Evolutionary conservation across 2,797 vertebrate species (phyloP).

Genomic region (Huso huso): DNA sequence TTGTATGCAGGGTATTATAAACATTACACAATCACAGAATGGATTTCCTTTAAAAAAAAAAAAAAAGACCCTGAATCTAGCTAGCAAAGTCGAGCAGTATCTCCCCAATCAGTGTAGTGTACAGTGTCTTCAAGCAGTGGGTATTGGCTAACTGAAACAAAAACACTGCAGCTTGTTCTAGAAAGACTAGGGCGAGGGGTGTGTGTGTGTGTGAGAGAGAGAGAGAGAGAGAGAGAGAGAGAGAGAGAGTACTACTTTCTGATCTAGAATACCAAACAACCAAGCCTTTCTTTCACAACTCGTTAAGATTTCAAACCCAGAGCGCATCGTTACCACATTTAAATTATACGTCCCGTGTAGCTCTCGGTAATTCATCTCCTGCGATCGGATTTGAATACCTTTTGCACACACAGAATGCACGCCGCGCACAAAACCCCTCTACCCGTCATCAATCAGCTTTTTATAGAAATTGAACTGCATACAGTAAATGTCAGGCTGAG

Average conservation of each 20-base stretch:
- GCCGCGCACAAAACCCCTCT: conserved; percentile 16
- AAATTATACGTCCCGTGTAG: conserved; percentile 53
- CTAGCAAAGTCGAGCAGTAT: too few relatives aligned
- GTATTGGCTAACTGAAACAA: too few relatives aligned
- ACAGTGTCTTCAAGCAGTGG: too few relatives aligned
- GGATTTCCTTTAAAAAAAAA: too few relatives aligned
- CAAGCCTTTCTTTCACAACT: conserved; percentile 25
- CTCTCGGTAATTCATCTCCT: conserved; percentile 30
- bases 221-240: too few relatives aligned
- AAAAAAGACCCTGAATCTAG: too few relatives aligned
- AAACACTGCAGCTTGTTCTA: too few relatives aligned
- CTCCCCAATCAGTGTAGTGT: too few relatives aligned
- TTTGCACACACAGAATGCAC: conserved; percentile 24
- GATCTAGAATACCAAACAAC: conserved; percentile 24
- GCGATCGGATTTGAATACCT: conserved; percentile 31
- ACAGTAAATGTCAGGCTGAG: conserved; percentile 23
- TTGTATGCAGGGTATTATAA: too few relatives aligned
- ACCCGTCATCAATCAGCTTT: conserved; percentile 27
- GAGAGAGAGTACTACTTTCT: conserved; percentile 6
- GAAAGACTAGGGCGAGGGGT: too few relatives aligned
- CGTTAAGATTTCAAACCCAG: conserved; percentile 71
- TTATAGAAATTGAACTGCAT: conserved; percentile 23
- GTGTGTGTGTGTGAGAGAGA: background rate
- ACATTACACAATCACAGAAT: too few relatives aligned
- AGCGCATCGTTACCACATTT: conserved; percentile 59